Conservation (phyloP, 2,888 invertebrate genomes). For the Torymus texanus region DNA sequence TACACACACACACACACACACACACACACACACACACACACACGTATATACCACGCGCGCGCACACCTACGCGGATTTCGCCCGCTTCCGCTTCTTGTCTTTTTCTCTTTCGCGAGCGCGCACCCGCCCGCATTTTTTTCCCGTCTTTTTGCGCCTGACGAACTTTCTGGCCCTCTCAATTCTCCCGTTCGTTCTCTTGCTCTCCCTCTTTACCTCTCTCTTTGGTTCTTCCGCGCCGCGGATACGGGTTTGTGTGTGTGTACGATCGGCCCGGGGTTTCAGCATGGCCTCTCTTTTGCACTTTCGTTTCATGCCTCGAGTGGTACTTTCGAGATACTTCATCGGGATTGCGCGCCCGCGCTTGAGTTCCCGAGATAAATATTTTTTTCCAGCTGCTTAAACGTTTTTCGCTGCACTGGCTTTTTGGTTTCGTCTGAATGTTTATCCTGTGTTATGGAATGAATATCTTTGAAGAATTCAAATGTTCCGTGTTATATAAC, state of each 20-base stretch:
- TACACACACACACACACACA: no score
- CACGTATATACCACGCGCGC: no score
- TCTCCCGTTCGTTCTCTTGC: background rate
- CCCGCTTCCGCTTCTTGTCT: constrained; percentile 22
- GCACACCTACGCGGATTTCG: background rate
- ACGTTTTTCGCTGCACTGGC: background rate
- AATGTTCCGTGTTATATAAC: no score
- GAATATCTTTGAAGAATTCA: no score
- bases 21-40: no score
- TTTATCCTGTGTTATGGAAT: no score
- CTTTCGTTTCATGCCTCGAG: constrained; percentile 24
- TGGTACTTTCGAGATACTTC: constrained; percentile 22
- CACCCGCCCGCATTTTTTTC: background rate
- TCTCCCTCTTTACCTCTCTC: background rate
- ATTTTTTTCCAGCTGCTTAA: constrained; percentile 5
- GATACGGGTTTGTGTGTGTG: background rate
- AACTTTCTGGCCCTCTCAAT: background rate
- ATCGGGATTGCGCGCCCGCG: constrained; percentile 21
- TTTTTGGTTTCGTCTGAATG: no score
- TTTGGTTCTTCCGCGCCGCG: background rate
- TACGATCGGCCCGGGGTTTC: constrained; percentile 11
- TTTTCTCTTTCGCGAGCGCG: background rate
- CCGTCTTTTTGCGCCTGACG: background rate
- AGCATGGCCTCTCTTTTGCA: constrained; percentile 15
- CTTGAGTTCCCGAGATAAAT: constrained; percentile 22